A percentile compares a stretch with the other conserved stretches of the same genome.
Conservation (phyloP, 1,140 invertebrate genomes). For the Zaprionus nigranus region DNA sequence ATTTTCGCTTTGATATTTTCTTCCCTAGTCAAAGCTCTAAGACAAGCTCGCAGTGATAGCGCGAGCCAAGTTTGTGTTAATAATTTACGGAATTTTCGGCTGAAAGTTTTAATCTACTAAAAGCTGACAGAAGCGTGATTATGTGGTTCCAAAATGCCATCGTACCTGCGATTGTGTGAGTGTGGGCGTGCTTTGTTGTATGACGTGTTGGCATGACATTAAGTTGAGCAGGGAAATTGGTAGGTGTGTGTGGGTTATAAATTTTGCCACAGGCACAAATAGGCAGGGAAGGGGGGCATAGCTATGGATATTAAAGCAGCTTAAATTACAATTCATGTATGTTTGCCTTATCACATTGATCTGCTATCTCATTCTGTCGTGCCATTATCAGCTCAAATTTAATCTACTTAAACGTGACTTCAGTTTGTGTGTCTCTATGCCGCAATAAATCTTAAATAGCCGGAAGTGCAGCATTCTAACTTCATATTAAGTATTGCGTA, state of each 20-base stretch:
- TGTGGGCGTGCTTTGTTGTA: slow-evolving; percentile 50
- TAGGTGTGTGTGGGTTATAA: slow-evolving; percentile 59
- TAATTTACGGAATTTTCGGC: slow-evolving; percentile 46
- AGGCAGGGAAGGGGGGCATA: no score
- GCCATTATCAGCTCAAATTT: background rate
- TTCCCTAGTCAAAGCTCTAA: background rate
- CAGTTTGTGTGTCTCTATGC: background rate
- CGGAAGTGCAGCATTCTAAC: background rate
- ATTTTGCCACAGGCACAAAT: slow-evolving; percentile 21
- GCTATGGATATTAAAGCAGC: background rate
- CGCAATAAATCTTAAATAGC: slow-evolving; percentile 1
- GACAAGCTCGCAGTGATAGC: slow-evolving; percentile 3
- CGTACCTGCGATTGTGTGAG: slow-evolving; percentile 25
- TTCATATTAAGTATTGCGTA: slow-evolving; percentile 26
- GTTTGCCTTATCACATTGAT: background rate
- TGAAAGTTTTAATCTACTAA: slow-evolving; percentile 76
- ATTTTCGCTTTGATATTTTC: slow-evolving; percentile 9
- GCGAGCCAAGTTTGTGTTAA: slow-evolving; percentile 27
- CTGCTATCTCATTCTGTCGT: background rate
- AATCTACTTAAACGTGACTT: background rate
- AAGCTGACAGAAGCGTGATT: slow-evolving; percentile 62
- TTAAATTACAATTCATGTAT: background rate
- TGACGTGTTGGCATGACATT: slow-evolving; percentile 48
- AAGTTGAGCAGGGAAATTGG: slow-evolving; percentile 54
- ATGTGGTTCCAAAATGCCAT: slow-evolving; percentile 46